Evolutionary conservation across 2,888 invertebrate genomes (phyloP).

Genomic region (Lithophane ornitopus): DNA sequence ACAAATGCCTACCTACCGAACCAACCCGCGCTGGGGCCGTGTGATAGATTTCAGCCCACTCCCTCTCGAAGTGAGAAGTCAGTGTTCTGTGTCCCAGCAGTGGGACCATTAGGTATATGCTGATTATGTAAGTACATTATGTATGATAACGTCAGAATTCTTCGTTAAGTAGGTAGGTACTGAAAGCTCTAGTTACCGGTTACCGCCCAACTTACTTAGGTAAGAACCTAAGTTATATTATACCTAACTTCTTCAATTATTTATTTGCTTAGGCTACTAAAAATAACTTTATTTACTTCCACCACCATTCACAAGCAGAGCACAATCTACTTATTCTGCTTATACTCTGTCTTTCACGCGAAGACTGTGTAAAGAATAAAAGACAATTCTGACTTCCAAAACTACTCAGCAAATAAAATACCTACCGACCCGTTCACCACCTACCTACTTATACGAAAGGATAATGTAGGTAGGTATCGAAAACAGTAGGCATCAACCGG

Average conservation of each 20-base stretch:
- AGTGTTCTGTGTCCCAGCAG: too few relatives aligned
- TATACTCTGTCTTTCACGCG: neutral
- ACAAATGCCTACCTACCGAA: too few relatives aligned
- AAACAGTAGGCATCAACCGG: conserved; percentile 63
- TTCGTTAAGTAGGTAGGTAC: too few relatives aligned
- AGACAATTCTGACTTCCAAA: conserved; percentile 1
- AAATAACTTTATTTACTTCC: neutral
- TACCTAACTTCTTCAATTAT: neutral
- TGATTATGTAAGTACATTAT: too few relatives aligned
- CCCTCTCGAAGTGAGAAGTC: too few relatives aligned
- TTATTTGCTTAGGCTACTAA: neutral
- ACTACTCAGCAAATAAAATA: conserved; percentile 35
- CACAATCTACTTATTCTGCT: neutral
- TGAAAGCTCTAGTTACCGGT: neutral
- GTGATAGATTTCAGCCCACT: too few relatives aligned
- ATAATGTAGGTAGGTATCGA: conserved; percentile 58
- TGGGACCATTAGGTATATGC: too few relatives aligned
- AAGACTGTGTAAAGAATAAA: neutral
- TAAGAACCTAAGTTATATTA: neutral
- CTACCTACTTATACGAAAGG: conserved; percentile 31
- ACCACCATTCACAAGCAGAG: neutral
- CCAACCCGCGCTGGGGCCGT: too few relatives aligned
- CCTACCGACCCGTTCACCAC: conserved; percentile 19
- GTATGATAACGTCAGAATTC: neutral
- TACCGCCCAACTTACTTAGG: neutral